Conservation (phyloP, 2,888 invertebrate species). For the Plemyria rubiginata region DNA sequence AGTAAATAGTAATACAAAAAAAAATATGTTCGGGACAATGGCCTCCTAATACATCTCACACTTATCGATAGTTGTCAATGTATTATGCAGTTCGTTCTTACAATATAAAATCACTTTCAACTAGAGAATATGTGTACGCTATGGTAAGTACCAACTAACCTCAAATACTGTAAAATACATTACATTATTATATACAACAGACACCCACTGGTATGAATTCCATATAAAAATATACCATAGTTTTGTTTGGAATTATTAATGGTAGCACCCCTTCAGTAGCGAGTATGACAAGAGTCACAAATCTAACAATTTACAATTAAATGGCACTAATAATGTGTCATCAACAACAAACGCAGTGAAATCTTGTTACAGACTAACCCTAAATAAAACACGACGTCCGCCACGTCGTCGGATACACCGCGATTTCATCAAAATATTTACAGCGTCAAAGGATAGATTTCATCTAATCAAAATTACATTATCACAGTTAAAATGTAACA, state of each 20-base stretch:
- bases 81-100: constrained; percentile 83
- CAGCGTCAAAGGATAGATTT: constrained; percentile 79
- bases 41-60: constrained; percentile 79
- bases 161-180: constrained; percentile 84
- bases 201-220: constrained; percentile 83
- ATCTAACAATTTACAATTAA: constrained; percentile 82
- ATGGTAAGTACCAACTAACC: constrained; percentile 83
- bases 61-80: constrained; percentile 80
- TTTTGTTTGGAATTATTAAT: constrained; percentile 80
- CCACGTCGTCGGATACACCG: constrained; percentile 76
- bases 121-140: constrained; percentile 84
- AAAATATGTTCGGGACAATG: constrained; percentile 78
- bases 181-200: constrained; percentile 82
- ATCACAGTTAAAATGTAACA: constrained; percentile 85
- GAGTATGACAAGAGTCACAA: constrained; percentile 86
- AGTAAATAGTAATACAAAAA: constrained; percentile 84
- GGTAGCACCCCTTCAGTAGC: constrained; percentile 86
- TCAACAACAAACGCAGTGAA: constrained; percentile 81
- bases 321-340: constrained; percentile 84
- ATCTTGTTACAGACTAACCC: constrained; percentile 85
- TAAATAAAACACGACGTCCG: constrained; percentile 67
- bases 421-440: constrained; percentile 78
- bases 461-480: constrained; percentile 82
- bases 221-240: constrained; percentile 84
- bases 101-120: constrained; percentile 83